Evolutionary conservation across 37 sponge, comb jelly and placozoan species (phyloP).

Genomic region (Agelas oroides): DNA sequence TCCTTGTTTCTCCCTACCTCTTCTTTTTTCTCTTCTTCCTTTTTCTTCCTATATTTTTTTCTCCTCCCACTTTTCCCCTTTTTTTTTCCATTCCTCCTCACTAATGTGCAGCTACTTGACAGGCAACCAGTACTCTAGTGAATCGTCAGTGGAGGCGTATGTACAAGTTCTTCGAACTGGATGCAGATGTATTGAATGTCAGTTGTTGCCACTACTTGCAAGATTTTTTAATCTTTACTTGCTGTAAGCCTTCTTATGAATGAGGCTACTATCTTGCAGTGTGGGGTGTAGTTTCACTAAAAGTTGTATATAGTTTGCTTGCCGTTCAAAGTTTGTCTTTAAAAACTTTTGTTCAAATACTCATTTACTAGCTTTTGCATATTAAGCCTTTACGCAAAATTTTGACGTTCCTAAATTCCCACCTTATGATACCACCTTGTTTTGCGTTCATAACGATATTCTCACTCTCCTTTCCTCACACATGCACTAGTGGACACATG

Average conservation of each 20-base stretch:
- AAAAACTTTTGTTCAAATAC: too few relatives aligned
- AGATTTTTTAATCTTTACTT: not conserved
- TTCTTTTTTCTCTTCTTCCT: too few relatives aligned
- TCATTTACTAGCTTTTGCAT: too few relatives aligned
- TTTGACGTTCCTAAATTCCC: slow-evolving; percentile 27
- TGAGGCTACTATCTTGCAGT: too few relatives aligned
- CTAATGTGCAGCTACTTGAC: slow-evolving; percentile 85
- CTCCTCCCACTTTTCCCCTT: too few relatives aligned
- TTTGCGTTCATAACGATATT: not conserved
- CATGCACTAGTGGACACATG: slow-evolving; percentile 98
- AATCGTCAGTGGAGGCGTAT: slow-evolving; percentile 94
- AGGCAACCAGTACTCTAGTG: slow-evolving; percentile 96
- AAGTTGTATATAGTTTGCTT: too few relatives aligned
- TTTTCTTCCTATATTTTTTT: not conserved
- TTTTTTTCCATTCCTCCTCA: not conserved
- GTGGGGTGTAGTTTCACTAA: too few relatives aligned
- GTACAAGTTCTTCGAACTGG: slow-evolving; percentile 81
- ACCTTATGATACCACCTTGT: not conserved
- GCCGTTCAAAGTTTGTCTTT: too few relatives aligned
- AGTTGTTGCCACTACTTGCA: slow-evolving; percentile 39
- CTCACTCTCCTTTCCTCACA: not conserved
- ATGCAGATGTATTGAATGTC: slow-evolving; percentile 94
- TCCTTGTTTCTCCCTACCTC: too few relatives aligned
- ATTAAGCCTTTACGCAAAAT: too few relatives aligned
- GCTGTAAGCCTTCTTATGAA: too few relatives aligned